Conservation (phyloP, 1,140 invertebrate genomes). For the Lycorma delicatula region DNA sequence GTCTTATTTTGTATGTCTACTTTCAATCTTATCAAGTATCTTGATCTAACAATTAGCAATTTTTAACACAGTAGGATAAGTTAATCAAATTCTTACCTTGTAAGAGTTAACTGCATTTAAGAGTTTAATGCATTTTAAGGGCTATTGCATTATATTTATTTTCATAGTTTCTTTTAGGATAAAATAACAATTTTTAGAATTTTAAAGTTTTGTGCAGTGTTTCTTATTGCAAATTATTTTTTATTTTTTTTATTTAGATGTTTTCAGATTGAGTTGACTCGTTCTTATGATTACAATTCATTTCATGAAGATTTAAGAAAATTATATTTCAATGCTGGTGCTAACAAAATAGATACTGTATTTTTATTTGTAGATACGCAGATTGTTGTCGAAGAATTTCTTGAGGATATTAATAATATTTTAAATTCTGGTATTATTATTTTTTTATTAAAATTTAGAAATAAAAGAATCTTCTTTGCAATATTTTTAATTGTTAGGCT, state of each 20-base stretch:
- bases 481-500: no score
- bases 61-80: no score
- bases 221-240: not conserved
- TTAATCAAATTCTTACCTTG: no score
- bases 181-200: not conserved
- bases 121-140: no score
- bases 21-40: no score
- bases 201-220: not conserved
- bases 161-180: not conserved
- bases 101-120: no score
- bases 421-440: constrained; percentile 77
- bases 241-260: constrained; percentile 48
- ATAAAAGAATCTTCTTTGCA: no score
- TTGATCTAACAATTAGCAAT: no score
- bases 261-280: constrained; percentile 75
- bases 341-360: constrained; percentile 67
- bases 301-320: constrained; percentile 72
- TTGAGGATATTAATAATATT: constrained; percentile 88
- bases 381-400: constrained; percentile 82
- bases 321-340: constrained; percentile 58
- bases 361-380: constrained; percentile 87
- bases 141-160: no score
- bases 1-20: no score
- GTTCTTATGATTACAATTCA: constrained; percentile 68
- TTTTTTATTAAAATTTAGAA: no score